Evolutionary conservation across 2,888 invertebrate species (phyloP), one percentile per base, ranked within the genome.

Genomic region (Cataglyphis livida): DNA sequence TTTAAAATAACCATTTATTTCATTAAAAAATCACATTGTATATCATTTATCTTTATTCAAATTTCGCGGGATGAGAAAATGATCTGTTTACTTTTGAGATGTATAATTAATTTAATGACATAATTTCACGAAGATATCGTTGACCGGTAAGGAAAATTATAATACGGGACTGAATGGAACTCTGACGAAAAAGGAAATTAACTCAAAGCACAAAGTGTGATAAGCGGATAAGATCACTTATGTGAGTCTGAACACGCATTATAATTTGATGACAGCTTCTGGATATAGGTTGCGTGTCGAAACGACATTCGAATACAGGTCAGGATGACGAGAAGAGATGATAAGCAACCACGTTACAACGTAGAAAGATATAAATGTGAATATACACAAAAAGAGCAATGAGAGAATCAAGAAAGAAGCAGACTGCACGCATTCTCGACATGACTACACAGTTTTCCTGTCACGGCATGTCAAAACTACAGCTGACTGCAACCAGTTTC

Each of bases 211-310:
- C 41, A 18, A 78, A 78, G 38, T 44, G 32, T 38, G 59, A 70
- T 70, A 70, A 70, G 21, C 71, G 59, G 12, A 71, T 71, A 71
- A 71, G 71, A 79, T 71, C 59, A 35, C 35, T 79, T 35, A 38
- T 79, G 41, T 28, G 57, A 59, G 18, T 12, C 59, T 61, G 44
- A 59, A 44, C 48, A 71, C 35, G 35, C 59, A 61, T 44, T 71
- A 71, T 71, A 79, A 79, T 79, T 79, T 79, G 71, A 61, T 71
- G 71, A 79, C 78, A 79, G 71, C 18, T 32, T n/a, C 35, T 35
- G 71, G 59, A 59, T 44, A 51, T 51, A 44, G 65, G 38, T 76
- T 70, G 71, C 71, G 32, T 78, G 78, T 44, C 59, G 71, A 61
- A 61, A 48, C 59, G 59, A 71, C 48, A 51, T 71, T 44, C 78